These are phyloP conservation scores for Crotalus viridis DNA, from an alignment of 2,113 vertebrate species.

Conservation along the genomic window DNA sequence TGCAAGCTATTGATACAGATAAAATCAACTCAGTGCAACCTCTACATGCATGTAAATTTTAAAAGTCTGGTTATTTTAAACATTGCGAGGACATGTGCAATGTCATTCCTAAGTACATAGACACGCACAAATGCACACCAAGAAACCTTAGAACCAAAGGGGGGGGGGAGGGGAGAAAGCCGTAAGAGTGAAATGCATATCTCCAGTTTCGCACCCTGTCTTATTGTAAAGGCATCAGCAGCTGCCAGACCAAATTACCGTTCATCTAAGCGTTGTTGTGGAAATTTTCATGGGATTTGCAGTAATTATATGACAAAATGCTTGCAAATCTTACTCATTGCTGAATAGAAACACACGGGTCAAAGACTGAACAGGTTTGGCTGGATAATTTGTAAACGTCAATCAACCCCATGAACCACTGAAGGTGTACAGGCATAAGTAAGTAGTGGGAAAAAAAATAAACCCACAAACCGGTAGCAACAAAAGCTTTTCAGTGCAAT, in stretches of 20 bases:
- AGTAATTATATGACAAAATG: constrained; percentile 99
- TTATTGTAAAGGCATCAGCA: constrained; percentile 66
- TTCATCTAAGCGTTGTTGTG: constrained; percentile 84
- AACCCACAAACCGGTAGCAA: constrained; percentile 56
- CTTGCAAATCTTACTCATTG: constrained; percentile 93
- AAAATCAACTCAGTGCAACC: constrained; percentile 68
- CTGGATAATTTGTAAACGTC: constrained; percentile 99
- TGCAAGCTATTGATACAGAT: constrained; percentile 74
- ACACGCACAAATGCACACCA: neutral
- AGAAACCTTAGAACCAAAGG: neutral
- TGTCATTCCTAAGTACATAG: constrained; percentile 54
- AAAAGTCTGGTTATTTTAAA: constrained; percentile 49
- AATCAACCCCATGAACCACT: constrained; percentile 87
- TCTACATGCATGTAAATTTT: constrained; percentile 58
- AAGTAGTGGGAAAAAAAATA: constrained; percentile 49
- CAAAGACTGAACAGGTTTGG: constrained; percentile 95
- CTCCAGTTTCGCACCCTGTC: constrained; percentile 68
- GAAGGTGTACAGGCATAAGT: constrained; percentile 69
- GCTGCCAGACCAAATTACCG: constrained; percentile 85
- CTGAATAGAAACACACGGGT: constrained; percentile 95
- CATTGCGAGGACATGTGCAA: constrained; percentile 10
- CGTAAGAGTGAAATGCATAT: neutral
- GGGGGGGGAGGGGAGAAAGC: neutral
- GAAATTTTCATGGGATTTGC: constrained; percentile 98
- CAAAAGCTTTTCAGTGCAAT: constrained; percentile 73